Conservation (phyloP, 2,888 invertebrate species). For the Diplolepis rosae region DNA sequence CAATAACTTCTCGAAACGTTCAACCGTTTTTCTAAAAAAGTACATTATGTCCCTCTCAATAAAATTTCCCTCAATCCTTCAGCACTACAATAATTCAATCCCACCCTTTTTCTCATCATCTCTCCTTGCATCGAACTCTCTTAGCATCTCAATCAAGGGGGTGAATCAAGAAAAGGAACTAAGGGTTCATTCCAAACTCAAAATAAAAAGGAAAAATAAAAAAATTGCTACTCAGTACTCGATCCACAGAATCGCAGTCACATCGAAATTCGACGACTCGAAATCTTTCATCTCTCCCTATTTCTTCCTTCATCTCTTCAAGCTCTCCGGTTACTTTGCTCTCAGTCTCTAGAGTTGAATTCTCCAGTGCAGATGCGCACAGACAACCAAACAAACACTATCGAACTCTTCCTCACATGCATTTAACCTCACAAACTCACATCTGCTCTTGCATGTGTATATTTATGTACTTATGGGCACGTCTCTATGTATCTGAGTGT, state of each 20-base stretch:
- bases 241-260: background rate
- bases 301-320: background rate
- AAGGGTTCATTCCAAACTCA: slow-evolving; percentile 14
- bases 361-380: slow-evolving; percentile 19
- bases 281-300: background rate
- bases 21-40: background rate
- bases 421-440: background rate
- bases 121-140: slow-evolving; percentile 30
- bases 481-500: background rate
- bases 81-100: slow-evolving; percentile 18
- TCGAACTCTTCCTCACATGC: background rate
- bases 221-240: background rate
- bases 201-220: background rate
- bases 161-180: background rate
- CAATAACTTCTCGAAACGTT: background rate
- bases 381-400: slow-evolving; percentile 4
- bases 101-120: background rate
- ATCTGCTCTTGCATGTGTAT: background rate
- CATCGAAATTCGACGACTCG: slow-evolving; percentile 11
- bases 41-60: slow-evolving; percentile 1
- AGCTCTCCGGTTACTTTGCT: background rate
- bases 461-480: background rate
- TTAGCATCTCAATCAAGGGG: slow-evolving; percentile 17
- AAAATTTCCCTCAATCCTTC: slow-evolving; percentile 2
- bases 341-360: slow-evolving; percentile 15